Evolutionary conservation across 2,797 vertebrate genomes (phyloP).

Genomic region (Lepus oiostolus): DNA sequence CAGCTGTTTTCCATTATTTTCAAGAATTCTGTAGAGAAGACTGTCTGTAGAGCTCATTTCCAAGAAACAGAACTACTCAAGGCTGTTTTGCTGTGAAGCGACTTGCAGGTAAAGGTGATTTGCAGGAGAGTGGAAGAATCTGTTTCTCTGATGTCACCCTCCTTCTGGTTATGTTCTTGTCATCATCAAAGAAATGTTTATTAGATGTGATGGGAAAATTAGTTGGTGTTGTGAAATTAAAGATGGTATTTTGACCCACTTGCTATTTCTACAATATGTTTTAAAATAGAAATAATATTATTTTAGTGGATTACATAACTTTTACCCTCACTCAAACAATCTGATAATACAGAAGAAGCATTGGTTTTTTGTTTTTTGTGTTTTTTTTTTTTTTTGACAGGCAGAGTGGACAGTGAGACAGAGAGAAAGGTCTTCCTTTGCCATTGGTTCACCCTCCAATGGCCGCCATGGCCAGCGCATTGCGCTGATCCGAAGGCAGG

Average conservation of each 20-base stretch:
- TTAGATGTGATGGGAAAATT: constrained; percentile 15
- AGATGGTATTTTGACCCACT: constrained; percentile 38
- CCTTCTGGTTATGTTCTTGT: neutral
- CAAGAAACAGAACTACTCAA: neutral
- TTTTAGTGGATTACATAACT: constrained; percentile 23
- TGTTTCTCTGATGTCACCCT: neutral
- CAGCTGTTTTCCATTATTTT: neutral
- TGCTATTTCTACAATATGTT: neutral
- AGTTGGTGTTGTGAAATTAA: constrained; percentile 14
- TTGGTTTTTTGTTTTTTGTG: too few relatives aligned
- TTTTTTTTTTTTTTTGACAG: too few relatives aligned
- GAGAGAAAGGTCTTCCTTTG: too few relatives aligned
- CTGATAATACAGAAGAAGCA: neutral
- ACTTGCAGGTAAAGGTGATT: constrained; percentile 9
- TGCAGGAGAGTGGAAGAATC: constrained; percentile 26
- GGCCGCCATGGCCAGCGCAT: too few relatives aligned
- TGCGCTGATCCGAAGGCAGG: too few relatives aligned
- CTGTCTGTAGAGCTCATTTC: constrained; percentile 20
- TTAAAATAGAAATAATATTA: constrained; percentile 39
- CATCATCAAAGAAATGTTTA: constrained; percentile 46
- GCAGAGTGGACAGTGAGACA: too few relatives aligned
- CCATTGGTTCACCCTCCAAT: too few relatives aligned
- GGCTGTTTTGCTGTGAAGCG: neutral
- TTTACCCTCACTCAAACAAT: constrained; percentile 19
- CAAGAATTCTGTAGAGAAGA: neutral